Evolutionary conservation across 1,140 invertebrate species (phyloP), one percentile per base, ranked within the genome.

Genomic region (Listronotus oregonensis): DNA sequence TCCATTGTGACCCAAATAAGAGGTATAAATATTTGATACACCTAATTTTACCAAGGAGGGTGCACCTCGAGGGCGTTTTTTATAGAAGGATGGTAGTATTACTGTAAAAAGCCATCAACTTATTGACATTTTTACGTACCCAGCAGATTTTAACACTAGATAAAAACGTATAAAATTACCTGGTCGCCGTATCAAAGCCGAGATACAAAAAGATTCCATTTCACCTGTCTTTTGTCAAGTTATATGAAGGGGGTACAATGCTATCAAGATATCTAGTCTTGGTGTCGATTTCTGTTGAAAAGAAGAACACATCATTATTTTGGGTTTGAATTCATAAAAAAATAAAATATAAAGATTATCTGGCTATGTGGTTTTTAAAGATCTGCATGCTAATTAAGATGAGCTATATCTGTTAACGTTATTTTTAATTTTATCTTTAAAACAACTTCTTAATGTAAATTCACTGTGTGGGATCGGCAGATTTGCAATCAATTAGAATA

Each of bases 61-160:
- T 46, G 43, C 8, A 46, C 43, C 43, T 46, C 17, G 7, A 17
- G 43, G 43, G 12, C 12, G 43, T 46, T 46, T 46, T 46, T 46
- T 46, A 42, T 17, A 46, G n/a, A 46, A 46, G 5, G n/a, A 46
- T 46, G 43, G 47, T 31, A 50, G 11, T 57, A 46, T 31, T 57
- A 46, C 55, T 42, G 55, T 57, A 57, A 57, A 56, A 57, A 57
- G 55, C 55, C 55, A 64, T 61, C 70, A 73, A 73, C 70, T 73
- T 73, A 73, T 73, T 72, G 72, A 73, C 72, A 70, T 73, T 73
- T 73, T 62, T 66, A 63, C 69, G 70, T 70, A 39, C 47, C 58
- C 40, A 62, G 54, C 70, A 68, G 72, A 73, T 73, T 73, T 73
- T 66, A 67, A 71, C 69, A 64, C 66, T 67, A 71, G 72, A 73